phyloP scores from a whole-genome alignment of 2,113 vertebrate species.

The Neopipo cinnamomea region DNA sequence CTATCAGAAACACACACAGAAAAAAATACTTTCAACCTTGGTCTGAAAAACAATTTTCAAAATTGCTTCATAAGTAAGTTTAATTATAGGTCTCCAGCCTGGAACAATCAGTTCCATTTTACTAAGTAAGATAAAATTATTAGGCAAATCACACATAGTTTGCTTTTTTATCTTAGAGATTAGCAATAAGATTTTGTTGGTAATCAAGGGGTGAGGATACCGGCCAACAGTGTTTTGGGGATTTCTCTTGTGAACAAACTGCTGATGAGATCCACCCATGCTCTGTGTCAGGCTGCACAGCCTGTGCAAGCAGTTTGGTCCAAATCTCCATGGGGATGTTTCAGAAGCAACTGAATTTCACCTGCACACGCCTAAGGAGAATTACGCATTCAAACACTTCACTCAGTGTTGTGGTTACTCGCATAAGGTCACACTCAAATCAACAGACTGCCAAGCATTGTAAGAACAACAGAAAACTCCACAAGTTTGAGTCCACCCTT shows the following conservation, averaged over 20 bases:
- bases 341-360: neutral
- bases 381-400: fast-evolving
- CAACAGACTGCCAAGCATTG: neutral
- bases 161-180: conserved; percentile 33
- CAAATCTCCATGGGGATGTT: neutral
- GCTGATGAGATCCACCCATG: conserved; percentile 5
- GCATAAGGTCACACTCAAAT: too few species aligned
- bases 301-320: neutral
- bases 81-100: conserved; percentile 36
- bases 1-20: neutral
- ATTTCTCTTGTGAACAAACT: neutral
- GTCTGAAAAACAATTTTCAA: neutral
- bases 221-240: conserved; percentile 1
- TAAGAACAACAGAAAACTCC: neutral
- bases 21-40: neutral
- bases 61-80: conserved; percentile 16
- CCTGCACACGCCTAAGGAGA: neutral
- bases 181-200: conserved; percentile 25
- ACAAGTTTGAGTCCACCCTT: fast-evolving
- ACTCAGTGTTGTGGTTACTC: neutral
- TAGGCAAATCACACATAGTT: conserved; percentile 24
- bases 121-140: conserved; percentile 50
- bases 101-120: conserved; percentile 25
- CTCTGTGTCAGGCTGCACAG: conserved; percentile 24
- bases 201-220: neutral